Base-by-base conservation (phyloP, 2,113 vertebrate species). In the Amia ocellicauda region DNA sequence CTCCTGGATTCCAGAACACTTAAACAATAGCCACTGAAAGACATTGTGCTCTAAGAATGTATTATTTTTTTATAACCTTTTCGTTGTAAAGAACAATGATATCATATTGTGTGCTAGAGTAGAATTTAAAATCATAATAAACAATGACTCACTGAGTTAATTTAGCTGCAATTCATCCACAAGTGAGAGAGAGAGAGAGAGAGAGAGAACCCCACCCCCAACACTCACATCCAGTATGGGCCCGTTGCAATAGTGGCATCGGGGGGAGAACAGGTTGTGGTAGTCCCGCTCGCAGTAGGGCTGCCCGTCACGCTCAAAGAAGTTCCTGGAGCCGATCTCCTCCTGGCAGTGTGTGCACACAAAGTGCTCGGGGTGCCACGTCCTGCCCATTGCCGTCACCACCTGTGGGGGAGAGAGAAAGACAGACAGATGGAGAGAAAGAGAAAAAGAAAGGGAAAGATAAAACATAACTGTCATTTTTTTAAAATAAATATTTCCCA, bases 291-390 rank as follows among this genome's bases (percentile, higher is more conserved):
- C 97, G 1, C 97, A 99, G 88, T 97, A 99, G 11, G 97, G 97
- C 82, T 94, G 94, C 1, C 97, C 93, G 0, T 99, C 95, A 3
- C 96, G 88, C 81, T 99, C 97, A 45, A 99, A 99, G 85, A 99
- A 99, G 85, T 98, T 99, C 65, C 95, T 93, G 1, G 97, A 98
- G 5, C 97, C 97, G 0, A 99, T 99, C 86, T 99, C 97, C 69
- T 98, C 95, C 75, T 98, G 96, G 83, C 97, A 99, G 83, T 99
- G 96, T 36, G 93, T 97, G 80, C 97, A 99, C 76, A 98, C 97
- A 5, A 99, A 99, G 85, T 99, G 97, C 67, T 99, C 97, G 0
- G 97, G 97, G 74, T 99, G 97, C 97, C 97, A 99, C 0, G 96
- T 97, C 72, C 93, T 94, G 54, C 96, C 97, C 97, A 99, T 99